Evolutionary conservation across 1,140 invertebrate species (phyloP).

Genomic region (Drosophila murphyi): DNA sequence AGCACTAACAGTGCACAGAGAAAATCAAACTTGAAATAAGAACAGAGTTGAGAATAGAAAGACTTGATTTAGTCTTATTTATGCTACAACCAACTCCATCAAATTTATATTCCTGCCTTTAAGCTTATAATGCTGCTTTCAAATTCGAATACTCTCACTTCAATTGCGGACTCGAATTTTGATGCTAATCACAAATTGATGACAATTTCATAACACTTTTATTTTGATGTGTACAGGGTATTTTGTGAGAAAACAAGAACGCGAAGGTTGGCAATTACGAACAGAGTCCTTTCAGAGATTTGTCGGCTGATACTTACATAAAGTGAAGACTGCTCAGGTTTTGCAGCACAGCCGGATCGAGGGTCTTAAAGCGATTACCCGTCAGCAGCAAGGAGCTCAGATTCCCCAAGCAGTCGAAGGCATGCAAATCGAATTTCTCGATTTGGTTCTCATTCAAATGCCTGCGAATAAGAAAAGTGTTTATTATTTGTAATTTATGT

Average conservation of each 20-base stretch:
- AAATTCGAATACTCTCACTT: too few species aligned
- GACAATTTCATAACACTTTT: neutral
- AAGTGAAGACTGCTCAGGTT: constrained; percentile 84
- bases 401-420: constrained; percentile 76
- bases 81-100: too few species aligned
- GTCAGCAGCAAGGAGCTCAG: constrained; percentile 73
- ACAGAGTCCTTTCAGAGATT: neutral
- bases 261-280: neutral
- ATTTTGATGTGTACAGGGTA: neutral
- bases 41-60: too few species aligned
- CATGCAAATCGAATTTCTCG: constrained; percentile 82
- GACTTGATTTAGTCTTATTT: too few species aligned
- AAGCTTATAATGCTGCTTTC: too few species aligned
- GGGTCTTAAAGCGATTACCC: constrained; percentile 84
- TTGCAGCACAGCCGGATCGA: constrained; percentile 84
- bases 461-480: constrained; percentile 31
- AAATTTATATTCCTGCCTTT: too few species aligned
- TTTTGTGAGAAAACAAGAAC: too few species aligned
- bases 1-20: neutral
- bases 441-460: constrained; percentile 76
- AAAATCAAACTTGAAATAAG: too few species aligned
- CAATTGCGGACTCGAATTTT: too few species aligned
- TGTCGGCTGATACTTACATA: constrained; percentile 83
- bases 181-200: neutral
- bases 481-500: constrained; percentile 39